Conservation (phyloP, 1,140 invertebrate genomes). For the Drosophila pseudoobscura region DNA sequence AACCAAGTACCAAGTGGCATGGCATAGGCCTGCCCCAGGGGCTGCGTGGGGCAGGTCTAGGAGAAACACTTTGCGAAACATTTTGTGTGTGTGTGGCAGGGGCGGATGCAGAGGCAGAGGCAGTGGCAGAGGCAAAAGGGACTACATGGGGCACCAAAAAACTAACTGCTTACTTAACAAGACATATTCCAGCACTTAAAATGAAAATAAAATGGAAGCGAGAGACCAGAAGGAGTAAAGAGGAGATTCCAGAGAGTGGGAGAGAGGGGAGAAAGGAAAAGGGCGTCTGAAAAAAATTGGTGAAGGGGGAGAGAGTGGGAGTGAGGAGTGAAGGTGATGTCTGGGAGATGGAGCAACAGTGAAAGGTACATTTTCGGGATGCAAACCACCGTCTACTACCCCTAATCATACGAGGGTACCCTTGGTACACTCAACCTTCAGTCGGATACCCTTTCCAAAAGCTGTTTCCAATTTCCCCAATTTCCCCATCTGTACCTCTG, state of each 20-base stretch:
- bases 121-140: constrained; percentile 16
- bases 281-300: constrained; percentile 1
- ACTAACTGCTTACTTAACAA: constrained; percentile 81
- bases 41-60: neutral
- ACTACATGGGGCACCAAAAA: constrained; percentile 61
- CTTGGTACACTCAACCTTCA: too few relatives aligned
- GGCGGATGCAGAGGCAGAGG: constrained; percentile 21
- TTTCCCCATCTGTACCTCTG: too few relatives aligned
- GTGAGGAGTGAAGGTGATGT: too few relatives aligned
- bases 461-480: too few relatives aligned
- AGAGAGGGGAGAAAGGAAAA: too few relatives aligned
- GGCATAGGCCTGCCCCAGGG: constrained; percentile 17
- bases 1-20: constrained; percentile 29
- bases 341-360: too few relatives aligned
- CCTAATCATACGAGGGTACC: too few relatives aligned
- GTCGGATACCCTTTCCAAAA: too few relatives aligned
- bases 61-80: constrained; percentile 52
- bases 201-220: constrained; percentile 65
- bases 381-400: too few relatives aligned
- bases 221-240: constrained; percentile 4
- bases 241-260: neutral
- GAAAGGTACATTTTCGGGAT: too few relatives aligned
- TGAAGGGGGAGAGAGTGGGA: neutral
- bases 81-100: constrained; percentile 5
- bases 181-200: constrained; percentile 81